Conservation (phyloP, 2,888 invertebrate species). For the Hypselothyrea guttata region DNA sequence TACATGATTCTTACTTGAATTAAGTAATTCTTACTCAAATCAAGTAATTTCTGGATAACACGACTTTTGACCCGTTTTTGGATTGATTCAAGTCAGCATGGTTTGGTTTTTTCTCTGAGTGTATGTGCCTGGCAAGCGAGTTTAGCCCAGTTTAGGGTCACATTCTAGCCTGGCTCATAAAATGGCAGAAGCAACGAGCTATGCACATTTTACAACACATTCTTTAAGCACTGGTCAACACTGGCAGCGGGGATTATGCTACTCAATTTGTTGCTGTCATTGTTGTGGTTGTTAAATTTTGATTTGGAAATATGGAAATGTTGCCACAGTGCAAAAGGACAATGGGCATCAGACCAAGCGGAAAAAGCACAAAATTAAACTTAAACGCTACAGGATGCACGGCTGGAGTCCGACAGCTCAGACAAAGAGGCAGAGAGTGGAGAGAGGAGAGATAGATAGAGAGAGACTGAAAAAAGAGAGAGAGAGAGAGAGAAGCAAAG, state of each 20-base stretch:
- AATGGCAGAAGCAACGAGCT: conserved; percentile 52
- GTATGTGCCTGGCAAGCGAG: too few species aligned
- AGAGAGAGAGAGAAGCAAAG: conserved; percentile 23
- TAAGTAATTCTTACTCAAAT: too few species aligned
- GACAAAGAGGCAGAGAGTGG: conserved; percentile 7
- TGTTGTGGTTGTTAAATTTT: conserved; percentile 67
- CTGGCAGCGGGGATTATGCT: conserved; percentile 43
- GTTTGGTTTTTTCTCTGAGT: too few species aligned
- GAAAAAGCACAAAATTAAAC: conserved; percentile 81
- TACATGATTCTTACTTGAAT: too few species aligned
- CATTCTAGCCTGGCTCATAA: conserved; percentile 38
- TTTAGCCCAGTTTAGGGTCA: conserved; percentile 71
- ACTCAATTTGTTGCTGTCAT: conserved; percentile 65
- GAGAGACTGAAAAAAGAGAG: conserved; percentile 3
- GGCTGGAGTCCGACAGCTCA: conserved; percentile 50
- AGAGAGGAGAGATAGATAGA: not conserved
- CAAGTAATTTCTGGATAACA: too few species aligned
- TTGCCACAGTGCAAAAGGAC: conserved; percentile 40
- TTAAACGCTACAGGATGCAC: conserved; percentile 80
- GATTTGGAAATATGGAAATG: conserved; percentile 70
- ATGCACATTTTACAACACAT: conserved; percentile 59
- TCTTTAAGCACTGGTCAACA: conserved; percentile 43
- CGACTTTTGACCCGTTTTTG: too few species aligned
- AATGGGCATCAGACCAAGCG: conserved; percentile 79
- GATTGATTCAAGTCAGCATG: too few species aligned